Conservation (phyloP, 1,140 invertebrate genomes). For the Acromyrmex charruanus region DNA sequence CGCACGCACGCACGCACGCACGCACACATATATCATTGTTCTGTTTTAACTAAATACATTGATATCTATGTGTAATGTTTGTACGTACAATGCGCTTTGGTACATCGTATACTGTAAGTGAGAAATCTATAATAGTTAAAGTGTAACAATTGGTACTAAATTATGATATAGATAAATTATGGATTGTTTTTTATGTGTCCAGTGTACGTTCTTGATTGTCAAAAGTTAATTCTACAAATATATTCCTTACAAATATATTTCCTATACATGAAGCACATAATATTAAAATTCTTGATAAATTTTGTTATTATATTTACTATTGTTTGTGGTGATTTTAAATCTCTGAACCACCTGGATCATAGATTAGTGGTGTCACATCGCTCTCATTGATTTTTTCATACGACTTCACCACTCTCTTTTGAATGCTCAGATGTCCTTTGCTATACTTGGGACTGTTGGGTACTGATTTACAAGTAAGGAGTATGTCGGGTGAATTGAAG, state of each 20-base stretch:
- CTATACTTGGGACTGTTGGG: slow-evolving; percentile 85
- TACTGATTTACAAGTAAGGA: slow-evolving; percentile 83
- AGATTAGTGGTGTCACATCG: slow-evolving; percentile 83
- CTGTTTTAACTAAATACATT: slow-evolving; percentile 58
- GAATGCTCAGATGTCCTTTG: slow-evolving; percentile 70
- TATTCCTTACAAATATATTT: not conserved
- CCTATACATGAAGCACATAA: not conserved
- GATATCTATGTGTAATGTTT: slow-evolving; percentile 62
- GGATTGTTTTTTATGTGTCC: not conserved
- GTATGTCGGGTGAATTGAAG: slow-evolving; percentile 63
- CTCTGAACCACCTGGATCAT: slow-evolving; percentile 74
- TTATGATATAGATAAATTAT: slow-evolving; percentile 4
- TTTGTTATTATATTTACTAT: not conserved
- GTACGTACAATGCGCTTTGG: slow-evolving; percentile 69
- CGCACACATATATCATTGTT: not conserved
- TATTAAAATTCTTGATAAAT: not conserved
- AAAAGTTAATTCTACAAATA: slow-evolving; percentile 2
- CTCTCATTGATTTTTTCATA: slow-evolving; percentile 83
- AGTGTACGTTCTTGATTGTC: slow-evolving; percentile 11
- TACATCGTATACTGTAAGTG: slow-evolving; percentile 51
- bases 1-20: too few relatives aligned
- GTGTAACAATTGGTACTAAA: not conserved
- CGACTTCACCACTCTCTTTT: slow-evolving; percentile 80
- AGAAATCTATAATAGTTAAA: slow-evolving; percentile 3
- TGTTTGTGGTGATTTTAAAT: not conserved